Evolutionary conservation across 2,888 invertebrate species (phyloP).

Genomic region (Aporophyla lueneburgensis): DNA sequence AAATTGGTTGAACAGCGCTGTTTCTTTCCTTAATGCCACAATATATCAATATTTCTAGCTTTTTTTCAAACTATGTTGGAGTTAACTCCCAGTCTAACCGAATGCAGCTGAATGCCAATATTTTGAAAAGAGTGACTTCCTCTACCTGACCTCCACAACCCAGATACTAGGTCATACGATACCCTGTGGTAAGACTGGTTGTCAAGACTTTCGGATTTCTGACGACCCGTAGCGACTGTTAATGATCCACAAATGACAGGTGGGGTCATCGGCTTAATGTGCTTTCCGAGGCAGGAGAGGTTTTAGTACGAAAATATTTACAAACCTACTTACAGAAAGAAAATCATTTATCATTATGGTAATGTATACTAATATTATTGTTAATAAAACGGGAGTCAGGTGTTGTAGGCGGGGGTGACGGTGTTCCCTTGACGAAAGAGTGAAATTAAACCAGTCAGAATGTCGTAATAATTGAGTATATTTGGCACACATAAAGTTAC

Average conservation of each 20-base stretch:
- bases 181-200: background rate
- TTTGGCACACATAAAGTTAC: too few species aligned
- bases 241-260: background rate
- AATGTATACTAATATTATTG: too few species aligned
- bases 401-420: too few species aligned
- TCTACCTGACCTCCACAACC: too few species aligned
- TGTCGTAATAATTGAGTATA: too few species aligned
- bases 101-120: background rate
- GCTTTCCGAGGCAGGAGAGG: background rate
- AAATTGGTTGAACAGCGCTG: background rate
- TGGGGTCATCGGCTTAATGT: background rate
- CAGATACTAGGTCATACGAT: too few species aligned
- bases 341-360: too few species aligned
- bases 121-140: too few species aligned
- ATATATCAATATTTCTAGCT: background rate
- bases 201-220: background rate
- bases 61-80: background rate
- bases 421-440: too few species aligned
- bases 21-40: background rate
- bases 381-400: too few species aligned
- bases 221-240: background rate
- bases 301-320: background rate
- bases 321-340: too few species aligned
- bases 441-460: too few species aligned
- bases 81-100: background rate